Conservation (phyloP, 2,113 vertebrate genomes). For the Paradisaea rubra region DNA sequence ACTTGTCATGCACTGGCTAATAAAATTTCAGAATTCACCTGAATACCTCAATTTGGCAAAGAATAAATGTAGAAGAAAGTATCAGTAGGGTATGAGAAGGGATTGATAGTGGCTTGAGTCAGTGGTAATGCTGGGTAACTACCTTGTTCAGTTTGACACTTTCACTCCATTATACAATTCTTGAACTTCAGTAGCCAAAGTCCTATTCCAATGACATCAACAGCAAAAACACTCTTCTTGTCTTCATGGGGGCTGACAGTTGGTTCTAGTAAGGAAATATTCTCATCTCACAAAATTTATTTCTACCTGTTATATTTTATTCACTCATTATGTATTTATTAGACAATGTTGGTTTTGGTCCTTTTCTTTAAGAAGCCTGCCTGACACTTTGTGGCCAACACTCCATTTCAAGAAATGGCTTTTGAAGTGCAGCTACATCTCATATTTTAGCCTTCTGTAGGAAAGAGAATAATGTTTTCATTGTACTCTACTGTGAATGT, state of each 20-base stretch:
- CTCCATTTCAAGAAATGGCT: slow-evolving; percentile 1
- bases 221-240: background rate
- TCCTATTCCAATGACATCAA: background rate
- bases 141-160: background rate
- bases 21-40: background rate
- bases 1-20: background rate
- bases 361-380: slow-evolving; percentile 30
- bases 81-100: background rate
- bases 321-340: slow-evolving; percentile 49
- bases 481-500: slow-evolving; percentile 57
- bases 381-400: background rate
- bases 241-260: background rate
- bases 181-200: background rate
- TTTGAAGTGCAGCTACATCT: background rate
- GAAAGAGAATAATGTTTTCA: background rate
- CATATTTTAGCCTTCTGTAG: background rate
- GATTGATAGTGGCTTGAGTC: background rate
- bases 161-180: background rate
- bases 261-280: background rate
- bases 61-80: background rate
- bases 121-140: background rate
- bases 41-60: background rate
- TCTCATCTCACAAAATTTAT: slow-evolving; percentile 38
- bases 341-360: slow-evolving; percentile 15
- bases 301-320: background rate